A percentile compares a stretch with the other conserved stretches of the same genome.
These are phyloP conservation scores for Ciconia maguari DNA, from an alignment of 2,113 vertebrate genomes.

Conservation along the genomic window DNA sequence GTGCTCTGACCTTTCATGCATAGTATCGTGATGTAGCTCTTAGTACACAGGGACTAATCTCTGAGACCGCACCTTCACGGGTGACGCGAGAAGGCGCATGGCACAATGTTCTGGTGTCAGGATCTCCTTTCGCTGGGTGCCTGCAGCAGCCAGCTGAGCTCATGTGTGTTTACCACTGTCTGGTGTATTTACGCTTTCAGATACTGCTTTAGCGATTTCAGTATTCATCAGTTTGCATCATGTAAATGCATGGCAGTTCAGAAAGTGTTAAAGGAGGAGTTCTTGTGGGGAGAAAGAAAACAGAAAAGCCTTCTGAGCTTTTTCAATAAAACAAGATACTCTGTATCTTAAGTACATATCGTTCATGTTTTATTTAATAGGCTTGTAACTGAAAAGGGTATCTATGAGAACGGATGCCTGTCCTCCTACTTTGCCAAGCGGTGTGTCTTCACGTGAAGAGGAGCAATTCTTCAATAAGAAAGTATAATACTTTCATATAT, in stretches of 20 bases:
- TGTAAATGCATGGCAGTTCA: not conserved
- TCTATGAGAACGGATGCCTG: not conserved
- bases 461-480: not conserved
- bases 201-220: not conserved
- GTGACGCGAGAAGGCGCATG: no score
- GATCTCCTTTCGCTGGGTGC: not conserved
- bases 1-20: not conserved
- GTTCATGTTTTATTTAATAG: not conserved
- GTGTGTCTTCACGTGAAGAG: not conserved
- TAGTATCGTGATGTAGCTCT: not conserved
- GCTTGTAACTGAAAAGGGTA: not conserved
- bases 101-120: not conserved
- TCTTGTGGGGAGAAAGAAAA: not conserved
- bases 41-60: rapidly evolving
- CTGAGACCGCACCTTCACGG: not conserved
- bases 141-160: not conserved
- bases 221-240: not conserved
- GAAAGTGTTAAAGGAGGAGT: not conserved
- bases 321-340: not conserved
- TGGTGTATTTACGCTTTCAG: not conserved
- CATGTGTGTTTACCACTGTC: rapidly evolving
- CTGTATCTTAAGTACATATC: not conserved
- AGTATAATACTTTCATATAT: not conserved
- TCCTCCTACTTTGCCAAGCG: not conserved
- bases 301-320: not conserved